Percentiles rank a stretch among this genome's conserved stretches.
These are phyloP conservation scores for Liposcelis brunnea DNA, from an alignment of 2,888 invertebrate species.

Conservation along the genomic window DNA sequence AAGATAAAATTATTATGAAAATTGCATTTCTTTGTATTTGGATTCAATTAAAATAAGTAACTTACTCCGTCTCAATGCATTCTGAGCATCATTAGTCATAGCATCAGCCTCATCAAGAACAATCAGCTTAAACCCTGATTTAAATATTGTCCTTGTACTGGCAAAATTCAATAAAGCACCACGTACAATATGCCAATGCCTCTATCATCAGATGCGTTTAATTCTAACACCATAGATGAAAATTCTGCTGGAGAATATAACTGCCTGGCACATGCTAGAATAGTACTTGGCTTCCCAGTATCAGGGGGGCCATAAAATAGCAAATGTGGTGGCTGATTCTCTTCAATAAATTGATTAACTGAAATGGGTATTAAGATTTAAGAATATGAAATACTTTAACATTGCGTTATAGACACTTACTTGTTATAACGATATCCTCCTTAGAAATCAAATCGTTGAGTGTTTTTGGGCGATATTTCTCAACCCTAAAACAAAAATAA, in stretches of 20 bases:
- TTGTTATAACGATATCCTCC: no score
- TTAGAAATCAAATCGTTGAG: no score
- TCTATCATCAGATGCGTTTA: conserved; percentile 97
- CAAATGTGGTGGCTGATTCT: conserved; percentile 86
- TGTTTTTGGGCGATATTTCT: no score
- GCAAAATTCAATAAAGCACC: no score
- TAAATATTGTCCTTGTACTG: no score
- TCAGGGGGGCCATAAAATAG: conserved; percentile 97
- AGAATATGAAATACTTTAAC: no score
- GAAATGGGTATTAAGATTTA: no score
- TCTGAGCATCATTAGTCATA: conserved; percentile 99
- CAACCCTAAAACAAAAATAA: no score
- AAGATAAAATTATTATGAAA: no score
- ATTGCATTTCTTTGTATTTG: conserved; percentile 8
- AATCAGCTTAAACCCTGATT: conserved; percentile 83
- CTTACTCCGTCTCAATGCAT: no score
- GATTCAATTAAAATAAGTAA: no score
- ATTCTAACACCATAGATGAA: conserved; percentile 81
- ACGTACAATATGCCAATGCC: conserved; percentile 90
- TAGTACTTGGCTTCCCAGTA: conserved; percentile 97
- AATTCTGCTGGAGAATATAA: conserved; percentile 80
- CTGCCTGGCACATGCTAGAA: conserved; percentile 83
- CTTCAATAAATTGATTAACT: conserved; percentile 76
- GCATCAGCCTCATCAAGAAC: conserved; percentile 98
- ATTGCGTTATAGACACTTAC: no score